These are phyloP conservation scores for Trididemnum nubilum DNA, from an alignment of 23 tunicate species.

Conservation along the genomic window DNA sequence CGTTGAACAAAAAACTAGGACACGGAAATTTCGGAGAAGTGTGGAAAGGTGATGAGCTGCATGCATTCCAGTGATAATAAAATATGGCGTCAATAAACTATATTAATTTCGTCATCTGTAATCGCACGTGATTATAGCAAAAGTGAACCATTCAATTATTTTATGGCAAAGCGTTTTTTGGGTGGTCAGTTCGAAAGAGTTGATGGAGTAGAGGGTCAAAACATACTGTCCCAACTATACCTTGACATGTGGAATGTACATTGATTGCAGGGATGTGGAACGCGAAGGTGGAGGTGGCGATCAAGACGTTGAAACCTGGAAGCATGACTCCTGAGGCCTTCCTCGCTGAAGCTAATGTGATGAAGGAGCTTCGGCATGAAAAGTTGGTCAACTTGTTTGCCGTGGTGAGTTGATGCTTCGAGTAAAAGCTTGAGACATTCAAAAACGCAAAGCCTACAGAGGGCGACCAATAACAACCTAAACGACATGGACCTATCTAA, in stretches of 20 bases:
- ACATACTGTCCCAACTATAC: too few species aligned
- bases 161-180: too few species aligned
- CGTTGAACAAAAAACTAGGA: conserved; percentile 7
- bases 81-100: neutral
- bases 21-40: conserved; percentile 3
- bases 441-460: too few species aligned
- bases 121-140: too few species aligned
- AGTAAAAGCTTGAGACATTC: too few species aligned
- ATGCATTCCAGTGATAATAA: too few species aligned
- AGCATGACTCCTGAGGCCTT: conserved; percentile 59
- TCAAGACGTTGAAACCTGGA: conserved; percentile 56
- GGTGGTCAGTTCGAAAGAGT: too few species aligned
- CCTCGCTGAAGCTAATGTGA: conserved; percentile 47
- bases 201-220: too few species aligned
- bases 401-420: conserved; percentile 46
- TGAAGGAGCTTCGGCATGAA: conserved; percentile 56
- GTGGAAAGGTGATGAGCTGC: conserved; percentile 23
- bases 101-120: neutral
- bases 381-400: conserved; percentile 60
- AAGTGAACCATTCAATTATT: too few species aligned
- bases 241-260: too few species aligned
- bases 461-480: too few species aligned
- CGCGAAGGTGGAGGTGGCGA: conserved; percentile 43
- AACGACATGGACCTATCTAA: too few species aligned
- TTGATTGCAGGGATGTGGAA: conserved; percentile 69